Percentiles rank a stretch among this genome's conserved stretches.
These are phyloP conservation scores for Ciconia nigra DNA, from an alignment of 2,797 vertebrate species.

Conservation along the genomic window DNA sequence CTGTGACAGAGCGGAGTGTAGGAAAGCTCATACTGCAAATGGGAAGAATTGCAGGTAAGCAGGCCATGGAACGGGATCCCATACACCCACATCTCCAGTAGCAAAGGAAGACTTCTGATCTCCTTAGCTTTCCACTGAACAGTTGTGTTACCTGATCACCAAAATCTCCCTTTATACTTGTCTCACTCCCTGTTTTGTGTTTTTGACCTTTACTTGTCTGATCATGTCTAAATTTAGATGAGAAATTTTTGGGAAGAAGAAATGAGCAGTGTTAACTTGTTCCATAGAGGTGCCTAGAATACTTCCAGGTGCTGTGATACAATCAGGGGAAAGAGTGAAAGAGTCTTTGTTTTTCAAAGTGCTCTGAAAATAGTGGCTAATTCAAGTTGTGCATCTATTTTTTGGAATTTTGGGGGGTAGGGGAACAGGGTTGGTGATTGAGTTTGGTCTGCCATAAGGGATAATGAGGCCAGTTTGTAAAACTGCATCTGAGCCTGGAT, in stretches of 20 bases:
- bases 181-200: neutral
- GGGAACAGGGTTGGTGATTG: neutral
- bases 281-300: neutral
- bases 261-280: neutral
- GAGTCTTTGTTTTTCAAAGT: neutral
- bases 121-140: neutral
- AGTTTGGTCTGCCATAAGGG: neutral
- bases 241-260: neutral
- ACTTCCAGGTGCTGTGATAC: conserved; percentile 7
- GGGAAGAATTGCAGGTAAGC: neutral
- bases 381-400: neutral
- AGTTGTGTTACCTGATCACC: neutral
- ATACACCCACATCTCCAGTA: neutral
- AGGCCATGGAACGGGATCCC: neutral
- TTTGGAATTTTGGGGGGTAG: neutral
- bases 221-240: conserved; percentile 32
- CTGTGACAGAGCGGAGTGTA: neutral
- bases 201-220: neutral
- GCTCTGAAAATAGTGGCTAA: neutral
- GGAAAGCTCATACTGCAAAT: neutral
- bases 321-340: neutral
- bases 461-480: neutral
- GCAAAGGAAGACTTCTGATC: neutral
- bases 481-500: conserved; percentile 10
- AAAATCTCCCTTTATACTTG: neutral